phyloP scores from a whole-genome alignment of 2,113 vertebrate genomes.

The Poeciliopsis turrubarensis region DNA sequence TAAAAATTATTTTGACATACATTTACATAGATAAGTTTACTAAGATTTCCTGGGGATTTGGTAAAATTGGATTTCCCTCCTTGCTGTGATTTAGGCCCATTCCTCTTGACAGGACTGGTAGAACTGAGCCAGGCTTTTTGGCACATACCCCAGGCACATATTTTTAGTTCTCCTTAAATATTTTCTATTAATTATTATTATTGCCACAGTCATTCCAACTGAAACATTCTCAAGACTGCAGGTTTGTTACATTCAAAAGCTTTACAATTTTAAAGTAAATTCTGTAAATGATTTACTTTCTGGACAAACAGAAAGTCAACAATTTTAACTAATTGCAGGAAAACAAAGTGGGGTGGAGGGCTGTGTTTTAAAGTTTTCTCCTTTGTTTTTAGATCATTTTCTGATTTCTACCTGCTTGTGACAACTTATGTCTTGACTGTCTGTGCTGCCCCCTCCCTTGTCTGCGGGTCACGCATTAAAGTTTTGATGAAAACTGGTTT shows the following conservation, averaged over 20 bases:
- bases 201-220: too few relatives aligned
- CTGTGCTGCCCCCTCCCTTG: slow-evolving; percentile 10
- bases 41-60: too few relatives aligned
- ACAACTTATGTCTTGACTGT: slow-evolving; percentile 20
- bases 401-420: slow-evolving; percentile 5
- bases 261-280: background rate
- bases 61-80: background rate
- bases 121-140: too few relatives aligned
- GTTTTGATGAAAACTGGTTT: slow-evolving; percentile 75
- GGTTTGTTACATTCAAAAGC: too few relatives aligned
- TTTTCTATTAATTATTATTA: too few relatives aligned
- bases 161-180: too few relatives aligned
- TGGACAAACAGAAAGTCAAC: background rate
- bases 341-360: background rate
- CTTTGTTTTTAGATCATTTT: slow-evolving; percentile 14
- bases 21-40: too few relatives aligned
- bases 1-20: background rate
- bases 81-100: background rate
- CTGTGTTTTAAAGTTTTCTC: background rate
- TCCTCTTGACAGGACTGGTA: too few relatives aligned
- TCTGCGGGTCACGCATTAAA: slow-evolving; percentile 40
- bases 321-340: too few relatives aligned
- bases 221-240: too few relatives aligned
- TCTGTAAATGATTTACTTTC: background rate
- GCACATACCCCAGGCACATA: too few relatives aligned